These are phyloP conservation scores for Gymnocephalus cernua DNA, from an alignment of 2,113 vertebrate species.

Conservation along the genomic window DNA sequence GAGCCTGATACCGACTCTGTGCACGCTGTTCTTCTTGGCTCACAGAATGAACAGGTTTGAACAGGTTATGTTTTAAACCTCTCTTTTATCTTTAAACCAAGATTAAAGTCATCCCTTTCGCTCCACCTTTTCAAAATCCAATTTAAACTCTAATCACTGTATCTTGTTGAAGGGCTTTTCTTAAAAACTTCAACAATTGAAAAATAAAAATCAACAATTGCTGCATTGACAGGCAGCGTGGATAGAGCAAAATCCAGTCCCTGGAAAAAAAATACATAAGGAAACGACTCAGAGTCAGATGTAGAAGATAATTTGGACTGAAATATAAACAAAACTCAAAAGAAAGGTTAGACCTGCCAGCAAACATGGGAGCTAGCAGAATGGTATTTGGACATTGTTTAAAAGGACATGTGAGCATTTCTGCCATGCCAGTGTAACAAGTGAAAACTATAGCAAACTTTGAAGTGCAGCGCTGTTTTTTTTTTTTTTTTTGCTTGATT, in stretches of 20 bases:
- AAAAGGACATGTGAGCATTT: not conserved
- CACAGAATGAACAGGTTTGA: not conserved
- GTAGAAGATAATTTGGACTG: not conserved
- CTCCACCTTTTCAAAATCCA: not conserved
- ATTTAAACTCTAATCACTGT: not conserved
- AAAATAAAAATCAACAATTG: not conserved
- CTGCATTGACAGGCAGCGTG: not conserved
- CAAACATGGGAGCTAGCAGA: not conserved
- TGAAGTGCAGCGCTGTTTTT: not conserved
- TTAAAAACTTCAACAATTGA: not conserved
- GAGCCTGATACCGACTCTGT: constrained; percentile 46
- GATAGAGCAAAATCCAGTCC: not conserved
- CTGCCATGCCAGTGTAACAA: not conserved
- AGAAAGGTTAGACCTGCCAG: not conserved
- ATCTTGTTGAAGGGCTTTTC: not conserved
- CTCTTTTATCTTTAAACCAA: not conserved
- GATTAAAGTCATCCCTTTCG: not conserved
- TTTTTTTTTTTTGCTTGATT: not conserved
- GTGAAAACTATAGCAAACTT: not conserved
- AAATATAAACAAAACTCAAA: not conserved
- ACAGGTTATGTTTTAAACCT: not conserved
- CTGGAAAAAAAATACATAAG: not conserved
- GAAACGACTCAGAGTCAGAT: not conserved
- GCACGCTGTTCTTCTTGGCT: constrained; percentile 52
- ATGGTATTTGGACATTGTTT: not conserved